Conservation (phyloP, 2,888 invertebrate species). For the Hofmannophila pseudospretella region DNA sequence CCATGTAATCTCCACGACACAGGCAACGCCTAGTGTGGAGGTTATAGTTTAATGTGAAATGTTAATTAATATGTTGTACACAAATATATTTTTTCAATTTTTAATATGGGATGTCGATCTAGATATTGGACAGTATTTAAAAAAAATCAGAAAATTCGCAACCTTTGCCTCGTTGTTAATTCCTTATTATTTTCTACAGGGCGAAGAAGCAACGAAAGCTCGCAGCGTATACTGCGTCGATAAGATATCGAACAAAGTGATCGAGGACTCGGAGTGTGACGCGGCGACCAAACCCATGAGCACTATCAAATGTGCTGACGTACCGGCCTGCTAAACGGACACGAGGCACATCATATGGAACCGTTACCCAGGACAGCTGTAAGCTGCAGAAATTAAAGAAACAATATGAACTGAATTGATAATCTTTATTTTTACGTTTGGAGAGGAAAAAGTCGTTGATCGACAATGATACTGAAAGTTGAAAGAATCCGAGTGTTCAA, state of each 20-base stretch:
- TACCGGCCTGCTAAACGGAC: slow-evolving; percentile 54
- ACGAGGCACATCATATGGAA: neutral
- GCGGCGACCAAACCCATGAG: slow-evolving; percentile 81
- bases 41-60: too few species aligned
- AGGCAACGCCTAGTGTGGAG: too few species aligned
- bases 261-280: slow-evolving; percentile 86
- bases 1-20: too few species aligned
- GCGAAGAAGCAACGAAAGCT: slow-evolving; percentile 77
- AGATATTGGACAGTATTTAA: too few species aligned
- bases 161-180: neutral
- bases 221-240: slow-evolving; percentile 87
- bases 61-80: too few species aligned
- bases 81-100: too few species aligned
- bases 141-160: too few species aligned
- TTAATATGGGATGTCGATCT: too few species aligned
- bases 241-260: slow-evolving; percentile 83
- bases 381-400: neutral
- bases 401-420: too few species aligned
- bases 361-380: neutral
- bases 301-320: slow-evolving; percentile 80
- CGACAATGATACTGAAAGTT: neutral
- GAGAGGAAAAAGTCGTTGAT: neutral
- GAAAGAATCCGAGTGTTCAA: neutral
- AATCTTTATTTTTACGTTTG: too few species aligned
- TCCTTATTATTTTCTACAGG: slow-evolving; percentile 39